Evolutionary conservation across 2,113 vertebrate genomes (phyloP).

Genomic region (Chaetodon trifascialis): DNA sequence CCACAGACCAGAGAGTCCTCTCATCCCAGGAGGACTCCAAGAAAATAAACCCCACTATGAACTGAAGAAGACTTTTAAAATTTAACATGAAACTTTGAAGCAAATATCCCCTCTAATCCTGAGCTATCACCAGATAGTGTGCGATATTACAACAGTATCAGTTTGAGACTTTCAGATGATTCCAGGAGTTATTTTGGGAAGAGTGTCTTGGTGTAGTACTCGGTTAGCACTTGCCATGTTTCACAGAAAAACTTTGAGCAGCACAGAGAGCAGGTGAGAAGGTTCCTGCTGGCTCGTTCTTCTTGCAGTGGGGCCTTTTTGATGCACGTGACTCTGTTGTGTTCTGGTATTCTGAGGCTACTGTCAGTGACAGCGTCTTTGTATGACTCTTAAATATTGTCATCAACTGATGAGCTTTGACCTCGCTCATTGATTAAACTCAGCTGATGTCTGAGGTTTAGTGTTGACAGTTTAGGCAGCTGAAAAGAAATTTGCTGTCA

Average conservation of each 20-base stretch:
- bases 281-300: not conserved
- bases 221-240: not conserved
- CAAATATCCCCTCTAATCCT: not conserved
- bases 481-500: constrained; percentile 15
- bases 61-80: not conserved
- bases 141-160: not conserved
- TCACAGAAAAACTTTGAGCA: not conserved
- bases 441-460: not conserved
- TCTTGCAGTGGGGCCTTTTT: not conserved
- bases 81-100: not conserved
- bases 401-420: not conserved
- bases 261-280: not conserved
- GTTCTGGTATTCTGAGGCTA: not conserved
- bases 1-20: not conserved
- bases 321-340: not conserved
- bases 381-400: not conserved
- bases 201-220: not conserved
- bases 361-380: not conserved
- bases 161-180: not conserved
- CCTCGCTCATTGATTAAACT: not conserved
- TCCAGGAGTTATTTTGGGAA: not conserved
- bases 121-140: not conserved
- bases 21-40: not conserved
- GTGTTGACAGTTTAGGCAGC: not conserved
- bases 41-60: not conserved